Percentiles rank a stretch among this genome's conserved stretches.
These are phyloP conservation scores for Rhingia campestris DNA, from an alignment of 2,888 invertebrate genomes.

Conservation along the genomic window DNA sequence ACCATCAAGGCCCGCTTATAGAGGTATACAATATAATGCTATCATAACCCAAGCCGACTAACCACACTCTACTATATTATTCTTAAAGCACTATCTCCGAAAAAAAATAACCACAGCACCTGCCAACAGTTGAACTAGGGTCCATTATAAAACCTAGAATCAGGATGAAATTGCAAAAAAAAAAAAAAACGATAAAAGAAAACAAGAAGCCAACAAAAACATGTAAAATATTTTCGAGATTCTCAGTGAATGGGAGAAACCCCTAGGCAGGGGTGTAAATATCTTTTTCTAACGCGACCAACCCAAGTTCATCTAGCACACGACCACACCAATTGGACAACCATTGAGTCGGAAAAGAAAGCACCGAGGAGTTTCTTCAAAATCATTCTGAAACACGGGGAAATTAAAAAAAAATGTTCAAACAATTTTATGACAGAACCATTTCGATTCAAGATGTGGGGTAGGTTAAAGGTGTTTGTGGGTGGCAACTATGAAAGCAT, in stretches of 20 bases:
- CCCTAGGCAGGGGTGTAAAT: constrained; percentile 22
- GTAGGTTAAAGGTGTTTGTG: neutral
- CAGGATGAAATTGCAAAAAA: constrained; percentile 17
- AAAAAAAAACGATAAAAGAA: constrained; percentile 13
- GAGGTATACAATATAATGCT: constrained; percentile 2
- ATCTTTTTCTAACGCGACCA: constrained; percentile 17
- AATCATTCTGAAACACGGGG: constrained; percentile 59
- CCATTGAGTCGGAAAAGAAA: constrained; percentile 45
- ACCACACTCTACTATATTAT: constrained; percentile 68
- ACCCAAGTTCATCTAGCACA: constrained; percentile 35
- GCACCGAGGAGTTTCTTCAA: constrained; percentile 24
- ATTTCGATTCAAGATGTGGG: constrained; percentile 11
- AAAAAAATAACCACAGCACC: constrained; percentile 43
- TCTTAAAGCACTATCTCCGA: constrained; percentile 64
- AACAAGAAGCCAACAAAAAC: constrained; percentile 21
- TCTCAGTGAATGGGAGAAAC: constrained; percentile 7
- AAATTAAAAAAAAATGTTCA: constrained; percentile 59
- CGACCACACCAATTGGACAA: constrained; percentile 41
- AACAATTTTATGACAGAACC: constrained; percentile 55
- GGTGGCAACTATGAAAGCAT: constrained; percentile 20
- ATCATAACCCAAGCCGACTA: constrained; percentile 27
- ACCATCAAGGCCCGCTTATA: constrained; percentile 5
- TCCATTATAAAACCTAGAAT: constrained; percentile 48
- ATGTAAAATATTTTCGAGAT: constrained; percentile 43
- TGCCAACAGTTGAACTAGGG: constrained; percentile 58